Base-by-base conservation (phyloP, 2,888 invertebrate species). In the Acronicta leporina region DNA sequence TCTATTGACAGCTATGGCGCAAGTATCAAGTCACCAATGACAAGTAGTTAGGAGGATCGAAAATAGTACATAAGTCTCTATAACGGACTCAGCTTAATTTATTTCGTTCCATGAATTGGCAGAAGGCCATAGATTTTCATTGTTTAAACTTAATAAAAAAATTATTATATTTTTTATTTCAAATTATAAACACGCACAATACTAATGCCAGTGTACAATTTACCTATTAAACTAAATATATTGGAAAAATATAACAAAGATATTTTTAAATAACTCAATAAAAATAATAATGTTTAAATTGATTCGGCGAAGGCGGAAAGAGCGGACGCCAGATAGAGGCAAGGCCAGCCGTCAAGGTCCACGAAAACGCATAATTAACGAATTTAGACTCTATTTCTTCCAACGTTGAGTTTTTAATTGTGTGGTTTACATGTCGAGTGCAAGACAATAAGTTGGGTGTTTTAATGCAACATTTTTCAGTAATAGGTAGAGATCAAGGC, bases 271-370 rank as follows among this genome's bases (percentile, higher is more conserved):
- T 72, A 81, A 76, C 79, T 81, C 78, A 85, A 87, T 86, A 87
- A 89, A 89, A 90, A 90, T 88, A 87, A 87, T 88, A 87, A 88
- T 85, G 87, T 89, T 89, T 87, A 86, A 92, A 91, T 91, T 90
- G 92, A 92, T 91, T 92, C 91, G 88, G 86, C 89, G 89, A 92
- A 94, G 92, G 93, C 94, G 94, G 94, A 94, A 94, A 93, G 93
- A 94, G 87, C 91, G 92, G 89, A 84, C 90, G 90, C 87, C 88
- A 90, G 91, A 92, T 90, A 91, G 87, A 87, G 78, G 82, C 94
- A 92, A 94, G 94, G 94, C 91, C 92, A 91, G 68, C 63, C 85
- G 68, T 83, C 93, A 93, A 94, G 94, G 94, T 91, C 87, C 76
- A 80, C 84, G 74, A 76, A 83, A 83, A 83, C 67, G 54, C 70